These are phyloP conservation scores for Trissonchulus latispiculum DNA, from an alignment of 2,888 invertebrate genomes.

Conservation along the genomic window DNA sequence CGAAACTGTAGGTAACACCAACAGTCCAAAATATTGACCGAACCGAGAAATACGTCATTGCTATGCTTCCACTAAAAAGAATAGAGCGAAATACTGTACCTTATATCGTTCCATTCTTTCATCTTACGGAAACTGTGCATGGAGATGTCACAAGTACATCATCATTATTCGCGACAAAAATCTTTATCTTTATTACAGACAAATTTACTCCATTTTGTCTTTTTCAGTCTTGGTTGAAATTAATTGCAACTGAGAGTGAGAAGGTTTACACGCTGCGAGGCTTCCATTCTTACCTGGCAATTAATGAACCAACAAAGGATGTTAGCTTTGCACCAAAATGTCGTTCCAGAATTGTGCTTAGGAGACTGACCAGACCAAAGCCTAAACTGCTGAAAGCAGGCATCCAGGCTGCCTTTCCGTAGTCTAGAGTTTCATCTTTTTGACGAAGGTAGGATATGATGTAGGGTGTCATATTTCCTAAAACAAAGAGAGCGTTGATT, in stretches of 20 bases:
- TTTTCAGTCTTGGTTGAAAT: too few species aligned
- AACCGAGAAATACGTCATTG: slow-evolving; percentile 24
- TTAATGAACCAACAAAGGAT: background rate
- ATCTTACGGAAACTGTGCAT: too few species aligned
- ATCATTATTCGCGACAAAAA: too few species aligned
- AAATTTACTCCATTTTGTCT: too few species aligned
- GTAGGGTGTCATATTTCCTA: background rate
- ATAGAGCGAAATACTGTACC: too few species aligned
- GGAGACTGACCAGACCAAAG: background rate
- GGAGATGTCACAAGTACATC: too few species aligned
- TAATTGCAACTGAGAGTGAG: too few species aligned
- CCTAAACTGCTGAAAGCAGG: background rate
- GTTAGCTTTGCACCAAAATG: background rate
- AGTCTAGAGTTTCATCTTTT: background rate
- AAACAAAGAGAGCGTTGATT: too few species aligned
- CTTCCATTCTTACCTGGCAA: background rate
- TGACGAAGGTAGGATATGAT: background rate
- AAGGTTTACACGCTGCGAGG: too few species aligned
- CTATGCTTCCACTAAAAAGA: background rate
- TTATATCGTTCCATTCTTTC: too few species aligned
- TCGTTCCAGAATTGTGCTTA: background rate
- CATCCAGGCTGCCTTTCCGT: background rate
- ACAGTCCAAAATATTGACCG: slow-evolving; percentile 24
- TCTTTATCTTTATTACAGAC: too few species aligned
- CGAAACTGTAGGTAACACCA: background rate